A percentile compares a stretch with the other conserved stretches of the same genome.
Conservation (phyloP, 2,888 invertebrate genomes). For the Ophion ellenae region DNA sequence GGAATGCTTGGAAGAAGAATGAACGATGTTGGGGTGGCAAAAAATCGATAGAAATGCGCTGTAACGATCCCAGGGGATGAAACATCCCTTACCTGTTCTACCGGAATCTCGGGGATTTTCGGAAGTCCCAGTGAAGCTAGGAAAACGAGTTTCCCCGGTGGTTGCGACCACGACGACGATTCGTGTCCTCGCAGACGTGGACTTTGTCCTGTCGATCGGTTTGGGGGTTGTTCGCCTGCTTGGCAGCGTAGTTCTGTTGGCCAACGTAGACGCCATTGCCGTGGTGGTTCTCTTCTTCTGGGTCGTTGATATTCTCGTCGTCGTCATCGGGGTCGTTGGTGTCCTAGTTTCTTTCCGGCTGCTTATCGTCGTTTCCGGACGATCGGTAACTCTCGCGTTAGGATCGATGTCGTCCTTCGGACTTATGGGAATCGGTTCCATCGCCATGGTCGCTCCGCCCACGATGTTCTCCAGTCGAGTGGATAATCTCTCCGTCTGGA, state of each 20-base stretch:
- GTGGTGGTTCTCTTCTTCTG: constrained; percentile 1
- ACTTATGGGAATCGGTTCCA: constrained; percentile 69
- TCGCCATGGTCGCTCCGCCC: constrained; percentile 17
- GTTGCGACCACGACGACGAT: constrained; percentile 9
- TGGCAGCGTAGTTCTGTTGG: constrained; percentile 56
- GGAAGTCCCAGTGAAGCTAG: constrained; percentile 32
- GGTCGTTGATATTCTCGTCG: constrained; percentile 68
- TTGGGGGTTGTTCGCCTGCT: constrained; percentile 12
- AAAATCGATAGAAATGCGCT: no score
- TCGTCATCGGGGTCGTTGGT: constrained; percentile 14
- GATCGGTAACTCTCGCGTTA: constrained; percentile 42
- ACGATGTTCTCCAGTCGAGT: not conserved
- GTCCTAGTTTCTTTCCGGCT: not conserved
- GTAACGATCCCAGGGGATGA: not conserved
- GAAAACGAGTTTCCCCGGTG: constrained; percentile 63
- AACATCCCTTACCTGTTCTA: constrained; percentile 55
- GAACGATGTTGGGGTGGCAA: no score
- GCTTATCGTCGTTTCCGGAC: not conserved
- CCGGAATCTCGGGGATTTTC: constrained; percentile 40
- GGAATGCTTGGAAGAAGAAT: not conserved
- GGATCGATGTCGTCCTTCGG: constrained; percentile 77
- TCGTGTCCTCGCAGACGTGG: constrained; percentile 21
- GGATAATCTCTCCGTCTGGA: not conserved
- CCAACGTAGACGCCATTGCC: constrained; percentile 44
- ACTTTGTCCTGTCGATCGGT: constrained; percentile 43